phyloP scores from a whole-genome alignment of 2,113 vertebrate species.

The Dendrocopos noguchii region DNA sequence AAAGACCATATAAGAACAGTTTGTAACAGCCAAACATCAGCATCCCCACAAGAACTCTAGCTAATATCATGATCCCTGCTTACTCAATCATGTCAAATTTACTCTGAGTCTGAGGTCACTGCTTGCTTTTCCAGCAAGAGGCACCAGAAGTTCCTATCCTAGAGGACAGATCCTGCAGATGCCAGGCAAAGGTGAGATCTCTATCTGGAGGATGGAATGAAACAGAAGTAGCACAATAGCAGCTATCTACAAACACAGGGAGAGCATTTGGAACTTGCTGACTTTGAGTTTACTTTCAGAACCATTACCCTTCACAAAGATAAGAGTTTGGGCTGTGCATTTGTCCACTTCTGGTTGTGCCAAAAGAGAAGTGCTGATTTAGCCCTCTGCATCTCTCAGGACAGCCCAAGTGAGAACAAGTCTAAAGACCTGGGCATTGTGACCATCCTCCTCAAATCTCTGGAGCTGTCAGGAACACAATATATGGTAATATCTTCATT shows the following conservation, averaged over 20 bases:
- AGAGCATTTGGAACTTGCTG: neutral
- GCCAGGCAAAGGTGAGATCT: neutral
- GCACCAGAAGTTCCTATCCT: neutral
- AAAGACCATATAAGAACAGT: neutral
- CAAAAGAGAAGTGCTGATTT: conserved; percentile 1
- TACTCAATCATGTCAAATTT: neutral
- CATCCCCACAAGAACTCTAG: neutral
- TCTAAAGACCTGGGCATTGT: neutral
- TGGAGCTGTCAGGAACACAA: neutral
- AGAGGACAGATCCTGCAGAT: neutral
- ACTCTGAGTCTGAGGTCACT: neutral
- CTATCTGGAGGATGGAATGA: neutral
- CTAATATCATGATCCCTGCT: neutral
- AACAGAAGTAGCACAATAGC: neutral
- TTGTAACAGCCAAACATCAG: neutral
- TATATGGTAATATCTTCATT: neutral
- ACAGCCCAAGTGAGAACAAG: neutral
- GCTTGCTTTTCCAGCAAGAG: neutral
- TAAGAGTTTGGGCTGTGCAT: neutral
- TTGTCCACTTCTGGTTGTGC: neutral
- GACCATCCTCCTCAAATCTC: neutral
- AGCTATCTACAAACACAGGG: neutral
- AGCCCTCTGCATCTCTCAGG: neutral
- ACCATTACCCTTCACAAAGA: neutral
- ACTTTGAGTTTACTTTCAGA: neutral